Evolutionary conservation across 1,140 invertebrate species (phyloP).

Genomic region (Eurosta solidaginis): DNA sequence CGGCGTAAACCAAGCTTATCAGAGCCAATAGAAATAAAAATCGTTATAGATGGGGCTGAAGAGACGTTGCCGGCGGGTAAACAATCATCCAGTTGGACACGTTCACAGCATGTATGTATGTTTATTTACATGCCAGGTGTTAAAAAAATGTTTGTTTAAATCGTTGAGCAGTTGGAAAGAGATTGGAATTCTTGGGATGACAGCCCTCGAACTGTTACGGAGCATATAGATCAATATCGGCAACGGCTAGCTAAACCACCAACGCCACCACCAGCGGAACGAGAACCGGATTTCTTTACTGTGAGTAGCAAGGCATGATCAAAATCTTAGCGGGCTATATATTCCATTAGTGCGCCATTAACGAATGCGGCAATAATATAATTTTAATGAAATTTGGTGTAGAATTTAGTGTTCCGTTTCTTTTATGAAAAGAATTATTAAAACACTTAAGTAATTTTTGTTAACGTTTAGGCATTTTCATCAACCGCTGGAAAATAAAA

Average conservation of each 20-base stretch:
- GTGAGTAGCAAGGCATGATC: slow-evolving; percentile 41
- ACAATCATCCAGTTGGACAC: background rate
- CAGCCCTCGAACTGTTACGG: slow-evolving; percentile 54
- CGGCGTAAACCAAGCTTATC: slow-evolving; percentile 48
- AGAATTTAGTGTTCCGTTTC: too few species aligned
- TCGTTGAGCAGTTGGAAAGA: slow-evolving; percentile 38
- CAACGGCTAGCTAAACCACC: slow-evolving; percentile 53
- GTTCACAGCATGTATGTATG: background rate
- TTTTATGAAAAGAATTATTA: too few species aligned
- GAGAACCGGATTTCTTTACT: slow-evolving; percentile 55
- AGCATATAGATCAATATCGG: slow-evolving; percentile 59
- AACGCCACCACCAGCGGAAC: slow-evolving; percentile 51
- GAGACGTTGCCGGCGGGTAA: background rate
- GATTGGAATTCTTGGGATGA: slow-evolving; percentile 60
- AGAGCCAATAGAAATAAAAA: slow-evolving; percentile 28
- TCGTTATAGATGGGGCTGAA: background rate
- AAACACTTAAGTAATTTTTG: too few species aligned
- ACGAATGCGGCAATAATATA: background rate
- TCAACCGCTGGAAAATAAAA: too few species aligned
- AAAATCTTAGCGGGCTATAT: background rate
- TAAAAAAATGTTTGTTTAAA: background rate
- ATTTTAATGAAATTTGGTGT: too few species aligned
- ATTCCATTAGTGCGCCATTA: background rate
- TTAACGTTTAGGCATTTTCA: too few species aligned
- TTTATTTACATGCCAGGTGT: background rate